Evolutionary conservation across 2,797 vertebrate genomes (phyloP), one percentile per base, ranked within the genome.

Genomic region (Malurus leucopterus): DNA sequence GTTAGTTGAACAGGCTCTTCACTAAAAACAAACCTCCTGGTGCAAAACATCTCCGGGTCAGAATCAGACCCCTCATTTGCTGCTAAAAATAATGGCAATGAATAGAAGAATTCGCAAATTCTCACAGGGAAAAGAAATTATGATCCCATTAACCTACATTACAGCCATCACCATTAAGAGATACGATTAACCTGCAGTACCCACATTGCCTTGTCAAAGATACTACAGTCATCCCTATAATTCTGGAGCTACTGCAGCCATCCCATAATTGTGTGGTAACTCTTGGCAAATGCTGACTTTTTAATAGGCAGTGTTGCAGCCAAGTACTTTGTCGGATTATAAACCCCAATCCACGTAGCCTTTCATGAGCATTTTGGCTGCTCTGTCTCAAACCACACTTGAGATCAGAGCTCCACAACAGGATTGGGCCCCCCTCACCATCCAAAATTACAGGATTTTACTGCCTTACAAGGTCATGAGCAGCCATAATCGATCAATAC

Each of bases 141-240:
- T 79, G 95, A 95, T 94, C 89, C 95, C 87, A 94, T 95, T 94
- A 95, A 90, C 92, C 90, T 92, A 91, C 71, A 71, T 94, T 93
- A 93, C 74, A 93, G 64, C 89, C 86, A 82, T 93, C 27, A 2
- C 89, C 83, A 88, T 86, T 93, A 93, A 76, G 74, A 92, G 87
- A 79, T 89, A 88, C 76, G 83, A 91, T 90, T 95, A 93, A 84
- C 92, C 89, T 76, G 80, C 77, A 65, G 80, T 84, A 93, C 62
- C 83, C 67, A 76, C 83, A 55, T 57, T 54, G 86, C 59, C 83
- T 91, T 70, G 64, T 79, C 8, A 0, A 76, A 67, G 85, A 53
- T 70, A 30, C 51, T 84, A 7, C 49, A 73, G 81, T 46, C 74
- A 32, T 84, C 53, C 38, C 75, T 82, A 0, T 43, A 90, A 82